These are phyloP conservation scores for Parus major DNA, from an alignment of 2,113 vertebrate species.

Conservation along the genomic window DNA sequence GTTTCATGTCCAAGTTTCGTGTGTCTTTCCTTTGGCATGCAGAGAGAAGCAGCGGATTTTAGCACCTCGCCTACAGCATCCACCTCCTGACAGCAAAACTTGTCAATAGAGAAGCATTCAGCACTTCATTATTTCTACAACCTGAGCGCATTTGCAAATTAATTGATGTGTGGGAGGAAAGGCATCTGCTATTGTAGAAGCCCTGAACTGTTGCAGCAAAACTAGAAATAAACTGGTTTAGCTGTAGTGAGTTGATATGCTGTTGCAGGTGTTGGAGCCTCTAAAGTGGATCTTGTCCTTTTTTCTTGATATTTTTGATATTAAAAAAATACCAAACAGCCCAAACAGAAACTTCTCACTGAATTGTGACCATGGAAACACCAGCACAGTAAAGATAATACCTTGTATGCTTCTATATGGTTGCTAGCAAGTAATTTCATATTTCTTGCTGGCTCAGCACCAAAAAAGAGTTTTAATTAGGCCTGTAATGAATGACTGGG, in stretches of 20 bases:
- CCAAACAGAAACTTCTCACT: neutral
- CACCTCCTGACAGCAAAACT: conserved; percentile 61
- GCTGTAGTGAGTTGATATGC: conserved; percentile 37
- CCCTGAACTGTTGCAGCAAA: conserved; percentile 59
- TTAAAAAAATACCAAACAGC: neutral
- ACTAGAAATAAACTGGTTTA: conserved; percentile 60
- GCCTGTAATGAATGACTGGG: conserved; percentile 49
- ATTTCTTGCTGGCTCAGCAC: conserved; percentile 56
- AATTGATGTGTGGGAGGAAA: conserved; percentile 80
- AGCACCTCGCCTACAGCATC: conserved; percentile 63
- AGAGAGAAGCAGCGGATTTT: neutral
- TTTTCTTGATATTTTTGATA: neutral
- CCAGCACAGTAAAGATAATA: neutral
- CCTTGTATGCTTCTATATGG: neutral
- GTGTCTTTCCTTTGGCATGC: neutral
- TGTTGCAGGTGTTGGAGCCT: conserved; percentile 41
- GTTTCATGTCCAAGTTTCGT: neutral
- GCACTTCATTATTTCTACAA: conserved; percentile 78
- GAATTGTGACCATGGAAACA: neutral
- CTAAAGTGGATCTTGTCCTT: neutral
- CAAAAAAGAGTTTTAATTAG: conserved; percentile 56
- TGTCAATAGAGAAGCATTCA: conserved; percentile 59
- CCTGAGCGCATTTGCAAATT: conserved; percentile 80
- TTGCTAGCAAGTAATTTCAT: neutral
- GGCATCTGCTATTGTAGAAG: conserved; percentile 80